Conservation (phyloP, 2,888 invertebrate genomes). For the Serripes groenlandicus region DNA sequence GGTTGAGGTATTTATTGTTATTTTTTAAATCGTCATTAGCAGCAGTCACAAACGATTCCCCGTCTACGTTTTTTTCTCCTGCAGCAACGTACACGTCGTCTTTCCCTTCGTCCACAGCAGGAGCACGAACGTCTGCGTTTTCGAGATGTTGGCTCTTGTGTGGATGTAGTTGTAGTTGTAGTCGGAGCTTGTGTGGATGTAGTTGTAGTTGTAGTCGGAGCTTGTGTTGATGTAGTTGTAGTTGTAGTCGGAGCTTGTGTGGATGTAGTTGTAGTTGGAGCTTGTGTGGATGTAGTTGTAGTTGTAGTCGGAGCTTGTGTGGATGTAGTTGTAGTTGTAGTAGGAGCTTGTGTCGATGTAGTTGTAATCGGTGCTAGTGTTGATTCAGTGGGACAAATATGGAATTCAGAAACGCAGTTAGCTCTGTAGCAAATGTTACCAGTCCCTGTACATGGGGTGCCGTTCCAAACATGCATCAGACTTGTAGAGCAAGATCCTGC, state of each 20-base stretch:
- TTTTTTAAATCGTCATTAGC: background rate
- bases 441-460: slow-evolving; percentile 22
- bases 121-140: background rate
- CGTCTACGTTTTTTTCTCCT: no score
- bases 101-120: no score
- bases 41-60: background rate
- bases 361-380: no score
- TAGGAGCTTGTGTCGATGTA: no score
- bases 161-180: background rate
- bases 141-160: background rate
- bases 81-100: no score
- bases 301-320: no score
- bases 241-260: background rate
- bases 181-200: slow-evolving; percentile 9
- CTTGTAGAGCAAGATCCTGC: background rate
- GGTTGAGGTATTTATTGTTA: no score
- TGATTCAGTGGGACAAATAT: slow-evolving; percentile 19
- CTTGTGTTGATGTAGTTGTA: no score
- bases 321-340: no score
- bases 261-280: background rate
- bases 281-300: no score
- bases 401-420: slow-evolving; percentile 9
- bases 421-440: slow-evolving; percentile 2
- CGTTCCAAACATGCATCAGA: slow-evolving; percentile 16
- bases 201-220: no score